These are phyloP conservation scores for Phoenicopterus ruber DNA, from an alignment of 2,113 vertebrate species.

Conservation along the genomic window DNA sequence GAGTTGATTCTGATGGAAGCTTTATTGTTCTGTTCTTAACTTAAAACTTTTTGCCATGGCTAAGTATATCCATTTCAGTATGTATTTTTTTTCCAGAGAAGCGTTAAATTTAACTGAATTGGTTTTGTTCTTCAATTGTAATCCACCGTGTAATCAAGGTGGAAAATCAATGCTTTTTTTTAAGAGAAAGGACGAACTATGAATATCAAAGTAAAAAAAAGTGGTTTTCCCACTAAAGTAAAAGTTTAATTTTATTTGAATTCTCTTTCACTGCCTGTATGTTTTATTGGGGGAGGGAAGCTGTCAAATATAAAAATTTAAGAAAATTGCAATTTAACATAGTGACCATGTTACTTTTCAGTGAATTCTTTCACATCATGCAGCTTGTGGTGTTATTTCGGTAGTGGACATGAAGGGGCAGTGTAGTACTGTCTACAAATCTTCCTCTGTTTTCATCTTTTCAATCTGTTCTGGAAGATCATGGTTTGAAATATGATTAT, in stretches of 20 bases:
- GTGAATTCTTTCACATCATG: neutral
- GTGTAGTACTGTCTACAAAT: conserved; percentile 58
- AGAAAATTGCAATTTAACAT: conserved; percentile 3
- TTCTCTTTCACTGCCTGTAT: neutral
- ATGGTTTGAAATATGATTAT: neutral
- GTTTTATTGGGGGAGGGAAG: neutral
- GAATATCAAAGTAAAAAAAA: neutral
- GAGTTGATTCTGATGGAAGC: neutral
- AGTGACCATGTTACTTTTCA: neutral
- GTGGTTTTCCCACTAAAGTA: neutral
- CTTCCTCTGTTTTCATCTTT: neutral
- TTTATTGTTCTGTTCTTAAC: neutral
- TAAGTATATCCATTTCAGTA: neutral
- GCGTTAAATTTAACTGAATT: neutral
- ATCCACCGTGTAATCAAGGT: neutral
- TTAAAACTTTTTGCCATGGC: neutral
- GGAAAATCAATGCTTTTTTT: neutral
- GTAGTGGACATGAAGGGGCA: conserved; percentile 72
- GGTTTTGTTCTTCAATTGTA: neutral
- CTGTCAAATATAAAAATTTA: neutral
- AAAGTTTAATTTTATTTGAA: neutral
- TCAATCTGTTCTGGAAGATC: neutral
- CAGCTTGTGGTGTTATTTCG: conserved; percentile 60
- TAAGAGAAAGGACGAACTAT: neutral
- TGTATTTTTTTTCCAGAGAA: neutral